Percentiles rank a stretch among this genome's conserved stretches.
Conservation (phyloP, 2,888 invertebrate genomes). For the Dicyrtoma fusca region DNA sequence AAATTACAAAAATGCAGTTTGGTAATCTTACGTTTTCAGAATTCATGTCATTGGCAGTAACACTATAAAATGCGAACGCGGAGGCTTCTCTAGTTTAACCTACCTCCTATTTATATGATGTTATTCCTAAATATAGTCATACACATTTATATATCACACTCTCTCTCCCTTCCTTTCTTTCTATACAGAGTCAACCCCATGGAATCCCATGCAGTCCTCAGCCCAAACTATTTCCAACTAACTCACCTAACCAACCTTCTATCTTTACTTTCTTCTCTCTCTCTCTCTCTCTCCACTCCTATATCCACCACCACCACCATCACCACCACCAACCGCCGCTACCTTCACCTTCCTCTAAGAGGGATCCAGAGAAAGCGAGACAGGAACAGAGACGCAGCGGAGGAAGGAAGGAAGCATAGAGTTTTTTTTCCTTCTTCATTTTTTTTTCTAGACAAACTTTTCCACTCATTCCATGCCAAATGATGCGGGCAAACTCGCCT, state of each 20-base stretch:
- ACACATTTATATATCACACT: neutral
- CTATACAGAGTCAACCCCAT: too few relatives aligned
- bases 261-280: slow-evolving; percentile 7
- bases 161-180: neutral
- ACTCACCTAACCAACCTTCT: slow-evolving; percentile 34
- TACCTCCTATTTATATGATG: neutral
- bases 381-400: slow-evolving; percentile 8
- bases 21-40: slow-evolving; percentile 57
- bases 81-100: slow-evolving; percentile 31
- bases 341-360: too few relatives aligned
- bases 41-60: slow-evolving; percentile 58
- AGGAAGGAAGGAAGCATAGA: slow-evolving; percentile 3
- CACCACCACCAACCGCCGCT: neutral
- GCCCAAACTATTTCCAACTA: slow-evolving; percentile 5
- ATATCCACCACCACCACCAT: neutral
- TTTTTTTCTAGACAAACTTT: slow-evolving; percentile 38
- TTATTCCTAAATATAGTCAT: slow-evolving; percentile 32
- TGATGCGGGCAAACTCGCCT: slow-evolving; percentile 44
- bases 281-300: slow-evolving; percentile 24
- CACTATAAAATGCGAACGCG: slow-evolving; percentile 55
- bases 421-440: slow-evolving; percentile 16
- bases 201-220: too few relatives aligned
- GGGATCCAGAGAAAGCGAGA: neutral
- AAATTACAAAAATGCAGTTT: slow-evolving; percentile 54
- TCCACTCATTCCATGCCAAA: slow-evolving; percentile 47